These are phyloP conservation scores for Diachrysia chrysitis DNA, from an alignment of 2,888 invertebrate species.

Conservation along the genomic window DNA sequence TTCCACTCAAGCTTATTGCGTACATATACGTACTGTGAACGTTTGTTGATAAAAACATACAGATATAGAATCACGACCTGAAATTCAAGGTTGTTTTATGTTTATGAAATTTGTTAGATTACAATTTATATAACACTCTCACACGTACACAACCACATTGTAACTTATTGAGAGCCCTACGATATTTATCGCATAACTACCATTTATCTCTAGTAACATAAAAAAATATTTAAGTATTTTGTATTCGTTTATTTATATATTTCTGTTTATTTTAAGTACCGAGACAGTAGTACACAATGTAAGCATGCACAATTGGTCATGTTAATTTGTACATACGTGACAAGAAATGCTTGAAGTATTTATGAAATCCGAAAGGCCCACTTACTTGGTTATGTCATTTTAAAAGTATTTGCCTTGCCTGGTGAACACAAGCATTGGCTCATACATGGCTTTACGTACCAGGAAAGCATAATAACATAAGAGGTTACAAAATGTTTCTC, in stretches of 20 bases:
- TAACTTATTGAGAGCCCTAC: no score
- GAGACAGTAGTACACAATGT: no score
- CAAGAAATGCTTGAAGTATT: slow-evolving; percentile 18
- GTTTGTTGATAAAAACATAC: slow-evolving; percentile 13
- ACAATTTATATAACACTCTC: background rate
- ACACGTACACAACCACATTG: no score
- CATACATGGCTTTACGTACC: slow-evolving; percentile 19
- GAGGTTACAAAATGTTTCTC: slow-evolving; percentile 26
- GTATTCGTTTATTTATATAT: no score
- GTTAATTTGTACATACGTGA: slow-evolving; percentile 1
- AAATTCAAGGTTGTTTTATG: slow-evolving; percentile 18
- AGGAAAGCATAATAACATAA: slow-evolving; percentile 38
- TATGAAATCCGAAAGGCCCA: slow-evolving; percentile 12
- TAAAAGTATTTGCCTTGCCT: slow-evolving; percentile 19
- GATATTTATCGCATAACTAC: no score
- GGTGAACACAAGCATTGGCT: slow-evolving; percentile 14
- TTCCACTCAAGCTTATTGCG: slow-evolving; percentile 55
- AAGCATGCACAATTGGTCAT: background rate
- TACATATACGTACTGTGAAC: slow-evolving; percentile 27
- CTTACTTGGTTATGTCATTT: slow-evolving; percentile 22
- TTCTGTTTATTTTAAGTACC: no score
- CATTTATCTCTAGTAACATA: no score
- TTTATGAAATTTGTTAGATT: background rate
- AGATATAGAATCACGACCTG: slow-evolving; percentile 17
- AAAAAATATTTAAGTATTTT: no score